Base-by-base conservation (phyloP, 2,888 invertebrate genomes). In the Uropetala carovei region DNA sequence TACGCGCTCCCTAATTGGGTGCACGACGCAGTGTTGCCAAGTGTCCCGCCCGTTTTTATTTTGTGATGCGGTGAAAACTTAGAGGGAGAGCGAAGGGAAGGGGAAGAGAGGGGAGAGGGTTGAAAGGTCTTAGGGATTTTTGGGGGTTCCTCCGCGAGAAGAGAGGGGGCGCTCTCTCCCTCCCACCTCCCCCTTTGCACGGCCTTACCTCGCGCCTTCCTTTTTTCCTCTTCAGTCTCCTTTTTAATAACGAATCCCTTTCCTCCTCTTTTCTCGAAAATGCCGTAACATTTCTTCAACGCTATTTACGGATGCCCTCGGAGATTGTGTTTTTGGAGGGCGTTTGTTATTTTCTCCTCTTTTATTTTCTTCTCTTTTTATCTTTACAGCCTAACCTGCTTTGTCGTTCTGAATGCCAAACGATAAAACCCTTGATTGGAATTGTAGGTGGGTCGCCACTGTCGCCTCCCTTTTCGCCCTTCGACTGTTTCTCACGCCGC, bases 1-100 rank as follows among this genome's bases (percentile, higher is more conserved):
- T 89, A 89, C 89, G 89, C 89, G 30, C 64, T 89, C 89, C 89
- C 89, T 89, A 89, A 89, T 89, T 89, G 89, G 89, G 64, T 89
- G 64, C 89, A 89, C 68, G 89, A 89, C 89, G 89, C 89, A 89
- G 89, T 68, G 89, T 89, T 89, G 89, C 89, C 60, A 89, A 89
- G 89, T 64, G 89, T 89, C 89, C 89, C 60, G 18, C 30, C 30
- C 60, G 64, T 89, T 89, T 68, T 89, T 68, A 68, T 89, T 89
- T 89, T 59, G 30, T 64, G 89, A 89, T 89, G 89, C 89, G 89
- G 89, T 68, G 89, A 89, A 68, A 89, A 89, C 89, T 89, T 89
- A 68, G 89, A 68, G 60, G 86, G 60, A 60, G 60, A 14, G 60
- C 56, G 60, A 18, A 27, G 16, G 82, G 82, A 30, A 30, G 83